Evolutionary conservation across 2,113 vertebrate genomes (phyloP), one percentile per base, ranked within the genome.

Genomic region (Stercorarius parasiticus): DNA sequence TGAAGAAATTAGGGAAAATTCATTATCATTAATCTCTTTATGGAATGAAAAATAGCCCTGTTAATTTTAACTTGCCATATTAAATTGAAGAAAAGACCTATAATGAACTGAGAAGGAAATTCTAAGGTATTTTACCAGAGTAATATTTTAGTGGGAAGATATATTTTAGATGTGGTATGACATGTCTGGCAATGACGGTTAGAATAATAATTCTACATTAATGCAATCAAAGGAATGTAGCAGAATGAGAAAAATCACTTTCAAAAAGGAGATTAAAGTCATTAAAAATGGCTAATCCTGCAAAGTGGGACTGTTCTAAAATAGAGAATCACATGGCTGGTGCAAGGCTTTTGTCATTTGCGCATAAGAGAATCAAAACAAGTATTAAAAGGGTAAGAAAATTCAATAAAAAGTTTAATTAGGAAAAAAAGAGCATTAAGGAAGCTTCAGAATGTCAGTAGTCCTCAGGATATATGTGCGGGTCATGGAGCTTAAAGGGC

Each of bases 201-300:
- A 80, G 87, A 98, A 98, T 98, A 98, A 97, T 97, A 98, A 98
- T 98, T 98, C 97, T 97, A 97, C 81, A 97, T 97, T 98, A 98
- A 97, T 97, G 97, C 93, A 97, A 98, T 98, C 97, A 97, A 98
- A 98, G 97, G 97, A 98, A 97, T 96, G 96, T 78, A 97, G 91
- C 96, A 97, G 98, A 98, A 98, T 98, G 96, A 97, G 97, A 98
- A 98, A 98, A 98, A 98, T 98, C 97, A 98, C 98, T 98, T 98
- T 98, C 97, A 97, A 98, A 98, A 98, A 97, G 98, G 97, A 99
- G 99, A 99, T 99, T 99, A 98, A 98, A 98, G 98, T 99, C 98
- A 99, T 99, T 99, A 98, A 98, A 99, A 99, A 99, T 98, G 97
- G 98, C 98, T 99, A 99, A 99, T 99, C 99, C 98, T 99, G 97